Base-by-base conservation (phyloP, 1,140 invertebrate species). In the Zaprionus camerounensis region DNA sequence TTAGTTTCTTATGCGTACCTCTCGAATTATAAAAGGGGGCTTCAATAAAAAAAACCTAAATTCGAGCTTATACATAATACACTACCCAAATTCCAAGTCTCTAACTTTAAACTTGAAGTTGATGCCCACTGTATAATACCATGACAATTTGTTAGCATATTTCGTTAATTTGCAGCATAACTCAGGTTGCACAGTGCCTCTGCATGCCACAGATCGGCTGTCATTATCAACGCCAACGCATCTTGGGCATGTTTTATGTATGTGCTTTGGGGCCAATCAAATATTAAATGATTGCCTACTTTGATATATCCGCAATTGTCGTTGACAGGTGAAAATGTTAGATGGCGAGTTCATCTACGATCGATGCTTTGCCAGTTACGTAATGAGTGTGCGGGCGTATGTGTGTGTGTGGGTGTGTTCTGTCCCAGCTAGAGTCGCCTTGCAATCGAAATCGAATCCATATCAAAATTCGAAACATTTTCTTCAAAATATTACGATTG, bases 171-270 rank as follows among this genome's bases (percentile, higher is more conserved):
- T 34, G 7, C 26, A n/a, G 15, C 12, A 31, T 31, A n/a, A 56
- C 11, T 20, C 20, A 24, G 3, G 3, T 51, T 41, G 31, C 71
- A 28, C 75, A 38, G 17, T 71, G 57, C 67, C 53, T 44, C 24
- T 11, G 41, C 7, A 17, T 46, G 63, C 57, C 53, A 34, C 38
- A 59, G 65, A 59, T 17, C 41, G 41, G n/a, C n/a, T 78, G 68
- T 71, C 71, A 63, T 77, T 34, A 56, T 64, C 76, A 66, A 63
- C 44, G 76, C 59, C 56, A 64, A 46, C 41, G 22, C 56, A 70
- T 69, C 66, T 65, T 62, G n/a, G 61, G 36, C 66, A 78, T 82
- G 82, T 79, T 86, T 82, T 86, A 86, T 86, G 82, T 82, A 82
- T 86, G 71, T 64, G 76, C 71, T 76, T 71, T 49, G 69, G 71